These are phyloP conservation scores for Taphrorychus bicolor DNA, from an alignment of 2,888 invertebrate genomes.

Conservation along the genomic window DNA sequence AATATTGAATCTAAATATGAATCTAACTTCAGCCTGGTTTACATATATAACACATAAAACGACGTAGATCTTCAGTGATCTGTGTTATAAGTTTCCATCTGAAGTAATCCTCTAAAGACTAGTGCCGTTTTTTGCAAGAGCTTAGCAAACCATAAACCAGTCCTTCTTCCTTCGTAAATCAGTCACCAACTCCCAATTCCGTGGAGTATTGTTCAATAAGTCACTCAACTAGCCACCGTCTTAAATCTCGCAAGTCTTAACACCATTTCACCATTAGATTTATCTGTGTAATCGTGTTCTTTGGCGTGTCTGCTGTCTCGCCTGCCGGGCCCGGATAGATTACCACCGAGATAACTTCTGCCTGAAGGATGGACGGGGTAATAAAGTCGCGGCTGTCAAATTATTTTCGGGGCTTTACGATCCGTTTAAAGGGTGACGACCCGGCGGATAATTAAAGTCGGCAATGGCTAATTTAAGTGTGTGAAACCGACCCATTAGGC, in stretches of 20 bases:
- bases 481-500: neutral
- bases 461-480: neutral
- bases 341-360: conserved; percentile 23
- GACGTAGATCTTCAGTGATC: no score
- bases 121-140: no score
- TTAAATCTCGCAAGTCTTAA: conserved; percentile 57
- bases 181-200: conserved; percentile 24
- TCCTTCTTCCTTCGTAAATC: conserved; percentile 16
- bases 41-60: no score
- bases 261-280: conserved; percentile 62
- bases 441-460: neutral
- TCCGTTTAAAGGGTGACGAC: neutral
- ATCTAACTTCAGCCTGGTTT: no score
- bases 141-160: no score
- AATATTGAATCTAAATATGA: no score
- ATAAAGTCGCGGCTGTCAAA: conserved; percentile 30
- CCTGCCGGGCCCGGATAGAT: conserved; percentile 28
- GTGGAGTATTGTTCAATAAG: conserved; percentile 52
- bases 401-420: conserved; percentile 11
- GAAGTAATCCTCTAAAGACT: no score
- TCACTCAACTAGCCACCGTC: conserved; percentile 45
- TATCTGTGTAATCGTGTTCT: conserved; percentile 61
- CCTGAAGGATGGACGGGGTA: conserved; percentile 21
- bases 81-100: no score
- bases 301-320: conserved; percentile 57